Base-by-base conservation (phyloP, 2,888 invertebrate genomes). In the Cacoxenus indagator region DNA sequence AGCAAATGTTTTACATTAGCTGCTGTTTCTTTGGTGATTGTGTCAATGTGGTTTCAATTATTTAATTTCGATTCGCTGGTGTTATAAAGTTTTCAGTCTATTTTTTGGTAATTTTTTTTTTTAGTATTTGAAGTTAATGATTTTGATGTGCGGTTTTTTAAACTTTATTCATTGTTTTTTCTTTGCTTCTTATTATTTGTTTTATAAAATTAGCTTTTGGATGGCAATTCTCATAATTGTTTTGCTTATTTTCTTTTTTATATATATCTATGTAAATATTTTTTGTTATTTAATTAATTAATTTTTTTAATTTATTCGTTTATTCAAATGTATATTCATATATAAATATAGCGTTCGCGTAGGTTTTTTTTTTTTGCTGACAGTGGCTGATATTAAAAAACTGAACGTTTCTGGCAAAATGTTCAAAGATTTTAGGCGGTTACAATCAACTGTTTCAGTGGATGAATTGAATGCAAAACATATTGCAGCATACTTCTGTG, bases 211-310 rank as follows among this genome's bases (percentile, higher is more conserved):
- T 81, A 76, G 82, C 82, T 81, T 64, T 82, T 80, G 79, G 83
- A 80, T 82, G 79, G 83, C 83, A 80, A 80, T 70, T 81, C 78
- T 79, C 71, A 79, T 79, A 78, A 78, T 81, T 73, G 66, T 72
- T 68, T 46, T n/a, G 19, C 22, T 54, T 46, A 22, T 22, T 22
- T 22, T 54, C 24, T 11, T 24, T 24, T 22, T 54, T 11, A 31
- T 8, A 9, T 31, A 31, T 31, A 31, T 31, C 5, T 31, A 31
- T 31, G 17, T 54, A 54, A 54, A 22, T 54, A 17, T 17, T 17
- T 24, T 54, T 54, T 54, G 19, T 54, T 54, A 11, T 1, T 54
- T 54, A n/a, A n/a, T 54, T 22, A 8, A 6, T 54, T 54, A 22
- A 22, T 54, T n/a, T 54, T 54, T 54, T 54, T 8, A n/a, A n/a